Base-by-base conservation (phyloP, 1,140 invertebrate genomes). In the Drosophila neocordata region DNA sequence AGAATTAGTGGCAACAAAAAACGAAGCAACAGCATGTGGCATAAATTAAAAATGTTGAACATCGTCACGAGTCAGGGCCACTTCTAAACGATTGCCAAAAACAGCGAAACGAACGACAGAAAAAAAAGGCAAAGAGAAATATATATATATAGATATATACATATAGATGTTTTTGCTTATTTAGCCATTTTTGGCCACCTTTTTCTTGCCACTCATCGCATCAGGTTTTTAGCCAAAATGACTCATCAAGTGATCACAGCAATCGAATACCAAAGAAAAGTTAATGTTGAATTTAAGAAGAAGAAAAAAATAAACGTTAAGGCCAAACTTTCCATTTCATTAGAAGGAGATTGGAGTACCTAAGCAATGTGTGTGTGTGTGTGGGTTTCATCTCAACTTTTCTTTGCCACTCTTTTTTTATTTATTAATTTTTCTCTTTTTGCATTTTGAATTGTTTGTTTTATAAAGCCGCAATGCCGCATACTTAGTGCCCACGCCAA, bases 401-500 rank as follows among this genome's bases (percentile, higher is more conserved):
- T 31, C 34, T 37, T 69, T 20, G 22, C 44, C 62, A 31, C 27
- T 68, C 34, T 34, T 15, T 34, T n/a, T 51, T 38, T 24, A 15
- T 60, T 59, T 58, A 31, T 31, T 31, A 31, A 6, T 31, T 31
- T 7, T 61, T 38, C 37, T 51, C 13, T 56, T 56, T 73, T 73
- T 61, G 73, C 61, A 65, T 70, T 61, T 77, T 48, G 41, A 48
- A 78, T 82, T 85, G 82, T 78, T 85, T 81, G 65, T 71, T 77
- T 70, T 69, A 87, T 87, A 76, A 71, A 79, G 83, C 37, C 53
- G 53, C 83, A 48, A 48, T 15, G 15, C 41, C 18, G 71, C 70
- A 85, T 88, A 85, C 83, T 85, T 85, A 88, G 75, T 69, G 83
- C 82, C 82, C 82, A 87, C 82, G 74, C 72, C 67, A 38, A 2